These are phyloP conservation scores for Pantherophis alleghaniensis DNA, from an alignment of 2,797 vertebrate species.

Conservation along the genomic window DNA sequence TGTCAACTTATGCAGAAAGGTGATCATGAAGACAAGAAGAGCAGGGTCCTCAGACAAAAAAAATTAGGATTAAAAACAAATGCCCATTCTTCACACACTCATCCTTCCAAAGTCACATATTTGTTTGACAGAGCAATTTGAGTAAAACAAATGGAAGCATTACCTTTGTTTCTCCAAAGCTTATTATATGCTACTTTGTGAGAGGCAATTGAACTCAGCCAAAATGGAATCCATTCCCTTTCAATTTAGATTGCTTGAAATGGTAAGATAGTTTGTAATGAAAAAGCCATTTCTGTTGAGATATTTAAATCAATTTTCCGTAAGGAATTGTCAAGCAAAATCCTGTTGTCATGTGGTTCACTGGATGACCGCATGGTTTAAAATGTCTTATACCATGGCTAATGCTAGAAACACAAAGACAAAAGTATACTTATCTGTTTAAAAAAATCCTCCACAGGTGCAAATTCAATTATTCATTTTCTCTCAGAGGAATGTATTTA, in stretches of 20 bases:
- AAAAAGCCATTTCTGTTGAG: neutral
- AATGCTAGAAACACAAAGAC: neutral
- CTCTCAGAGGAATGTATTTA: neutral
- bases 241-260: constrained; percentile 17
- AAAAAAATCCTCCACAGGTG: neutral
- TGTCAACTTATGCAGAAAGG: neutral
- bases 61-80: neutral
- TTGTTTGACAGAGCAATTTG: constrained; percentile 18
- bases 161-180: neutral
- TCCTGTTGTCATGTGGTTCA: neutral
- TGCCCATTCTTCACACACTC: neutral
- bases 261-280: neutral
- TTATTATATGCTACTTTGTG: neutral
- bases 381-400: neutral
- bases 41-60: neutral
- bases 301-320: neutral
- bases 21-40: neutral
- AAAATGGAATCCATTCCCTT: constrained; percentile 6
- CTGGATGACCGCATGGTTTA: neutral
- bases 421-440: neutral
- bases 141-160: neutral
- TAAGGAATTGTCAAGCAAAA: neutral
- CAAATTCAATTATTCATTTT: neutral
- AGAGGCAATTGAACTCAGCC: constrained; percentile 8
- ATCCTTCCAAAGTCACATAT: neutral